Conservation (phyloP, 2,888 invertebrate species). For the Mechanitis mazaeus region DNA sequence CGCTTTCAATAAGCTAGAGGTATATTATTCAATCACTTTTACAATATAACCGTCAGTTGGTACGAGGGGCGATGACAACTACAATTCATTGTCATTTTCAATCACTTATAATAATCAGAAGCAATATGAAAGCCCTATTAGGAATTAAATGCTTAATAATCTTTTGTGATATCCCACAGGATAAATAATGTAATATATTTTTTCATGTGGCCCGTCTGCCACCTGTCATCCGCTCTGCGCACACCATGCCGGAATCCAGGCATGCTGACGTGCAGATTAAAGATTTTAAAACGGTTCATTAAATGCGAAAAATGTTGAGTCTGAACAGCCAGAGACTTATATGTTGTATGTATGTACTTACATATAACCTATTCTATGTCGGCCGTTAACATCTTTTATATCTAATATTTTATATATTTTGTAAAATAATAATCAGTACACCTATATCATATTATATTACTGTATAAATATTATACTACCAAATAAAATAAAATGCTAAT, state of each 20-base stretch:
- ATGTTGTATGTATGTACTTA: no score
- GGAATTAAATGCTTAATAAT: background rate
- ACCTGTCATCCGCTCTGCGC: conserved; percentile 21
- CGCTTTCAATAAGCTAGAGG: conserved; percentile 1
- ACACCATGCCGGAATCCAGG: conserved; percentile 4
- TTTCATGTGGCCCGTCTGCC: conserved; percentile 14
- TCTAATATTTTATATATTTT: no score
- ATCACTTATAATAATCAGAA: background rate
- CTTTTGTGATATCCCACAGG: conserved; percentile 8
- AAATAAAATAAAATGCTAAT: no score
- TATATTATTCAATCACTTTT: conserved; percentile 4
- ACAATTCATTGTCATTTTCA: background rate
- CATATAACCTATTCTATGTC: no score
- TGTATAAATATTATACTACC: no score
- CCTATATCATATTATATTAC: no score
- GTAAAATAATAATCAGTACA: no score
- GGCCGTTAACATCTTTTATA: no score
- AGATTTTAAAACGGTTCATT: background rate
- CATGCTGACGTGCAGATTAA: background rate
- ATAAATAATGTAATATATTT: conserved; percentile 17
- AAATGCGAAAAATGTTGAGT: no score
- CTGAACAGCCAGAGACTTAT: no score
- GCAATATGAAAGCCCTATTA: conserved; percentile 2
- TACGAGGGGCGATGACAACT: conserved; percentile 2
- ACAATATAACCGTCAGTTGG: conserved; percentile 1